phyloP scores from a whole-genome alignment of 37 sponge, comb jelly and placozoan species.

The Spongilla lacustris region DNA sequence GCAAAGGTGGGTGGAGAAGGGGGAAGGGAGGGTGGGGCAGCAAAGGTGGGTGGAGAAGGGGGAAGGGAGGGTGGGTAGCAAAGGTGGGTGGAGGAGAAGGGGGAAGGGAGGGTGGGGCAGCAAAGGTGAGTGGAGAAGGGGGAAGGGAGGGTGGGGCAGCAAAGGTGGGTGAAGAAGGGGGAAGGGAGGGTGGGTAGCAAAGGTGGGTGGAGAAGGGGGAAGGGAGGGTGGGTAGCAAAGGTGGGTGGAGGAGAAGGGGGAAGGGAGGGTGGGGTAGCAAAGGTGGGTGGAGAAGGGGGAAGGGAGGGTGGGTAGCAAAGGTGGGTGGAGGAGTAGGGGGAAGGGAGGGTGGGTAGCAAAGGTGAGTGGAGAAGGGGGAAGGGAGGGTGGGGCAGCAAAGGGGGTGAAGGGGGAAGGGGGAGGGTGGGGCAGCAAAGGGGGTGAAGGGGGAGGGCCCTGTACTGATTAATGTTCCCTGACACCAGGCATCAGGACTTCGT shows the following conservation, averaged over 20 bases:
- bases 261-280: slow-evolving; percentile 21
- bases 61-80: background rate
- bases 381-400: background rate
- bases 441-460: background rate
- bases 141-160: background rate
- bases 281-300: slow-evolving; percentile 10
- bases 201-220: background rate
- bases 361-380: background rate
- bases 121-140: background rate
- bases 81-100: background rate
- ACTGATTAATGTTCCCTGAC: background rate
- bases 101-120: background rate
- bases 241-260: too few species aligned
- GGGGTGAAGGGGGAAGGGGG: background rate
- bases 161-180: background rate
- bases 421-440: background rate
- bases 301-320: background rate
- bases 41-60: slow-evolving; percentile 24
- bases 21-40: slow-evolving; percentile 11
- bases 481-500: slow-evolving; percentile 31
- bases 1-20: too few species aligned
- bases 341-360: background rate
- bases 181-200: background rate
- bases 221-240: too few species aligned
- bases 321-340: background rate